phyloP scores from a whole-genome alignment of 2,888 invertebrate genomes.

The Lasioglossum lativentre region DNA sequence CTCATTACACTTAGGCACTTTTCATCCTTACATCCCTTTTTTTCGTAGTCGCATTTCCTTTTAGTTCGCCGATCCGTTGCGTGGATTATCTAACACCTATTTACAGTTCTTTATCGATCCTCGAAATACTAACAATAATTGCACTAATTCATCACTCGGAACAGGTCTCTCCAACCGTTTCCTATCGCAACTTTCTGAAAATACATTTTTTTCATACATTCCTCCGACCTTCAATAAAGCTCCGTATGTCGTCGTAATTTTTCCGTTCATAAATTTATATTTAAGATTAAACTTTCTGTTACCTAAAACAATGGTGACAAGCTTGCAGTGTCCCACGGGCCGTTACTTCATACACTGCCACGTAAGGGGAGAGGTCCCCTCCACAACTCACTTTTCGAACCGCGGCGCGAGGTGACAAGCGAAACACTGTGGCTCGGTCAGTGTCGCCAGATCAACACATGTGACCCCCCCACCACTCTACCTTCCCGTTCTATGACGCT shows the following conservation, averaged over 20 bases:
- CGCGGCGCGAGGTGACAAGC: no score
- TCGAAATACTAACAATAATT: conserved; percentile 61
- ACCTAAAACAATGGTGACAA: no score
- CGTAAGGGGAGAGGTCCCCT: no score
- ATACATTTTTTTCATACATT: not conserved
- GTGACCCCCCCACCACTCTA: no score
- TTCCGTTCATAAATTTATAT: not conserved
- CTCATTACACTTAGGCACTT: conserved; percentile 65
- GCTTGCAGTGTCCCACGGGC: no score
- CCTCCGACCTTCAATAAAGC: not conserved
- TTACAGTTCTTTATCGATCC: conserved; percentile 43
- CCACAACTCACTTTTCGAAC: no score
- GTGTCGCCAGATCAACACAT: no score
- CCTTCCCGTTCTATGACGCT: no score
- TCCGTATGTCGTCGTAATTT: not conserved
- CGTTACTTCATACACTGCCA: no score
- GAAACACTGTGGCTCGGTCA: no score
- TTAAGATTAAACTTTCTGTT: no score
- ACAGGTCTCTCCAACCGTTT: conserved; percentile 49
- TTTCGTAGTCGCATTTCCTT: conserved; percentile 15
- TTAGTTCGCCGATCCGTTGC: conserved; percentile 13
- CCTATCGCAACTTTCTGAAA: not conserved
- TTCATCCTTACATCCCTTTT: conserved; percentile 17
- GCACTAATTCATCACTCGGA: conserved; percentile 63
- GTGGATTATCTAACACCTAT: conserved; percentile 36